Base-by-base conservation (phyloP, 2,113 vertebrate species). In the Tautogolabrus adspersus region DNA sequence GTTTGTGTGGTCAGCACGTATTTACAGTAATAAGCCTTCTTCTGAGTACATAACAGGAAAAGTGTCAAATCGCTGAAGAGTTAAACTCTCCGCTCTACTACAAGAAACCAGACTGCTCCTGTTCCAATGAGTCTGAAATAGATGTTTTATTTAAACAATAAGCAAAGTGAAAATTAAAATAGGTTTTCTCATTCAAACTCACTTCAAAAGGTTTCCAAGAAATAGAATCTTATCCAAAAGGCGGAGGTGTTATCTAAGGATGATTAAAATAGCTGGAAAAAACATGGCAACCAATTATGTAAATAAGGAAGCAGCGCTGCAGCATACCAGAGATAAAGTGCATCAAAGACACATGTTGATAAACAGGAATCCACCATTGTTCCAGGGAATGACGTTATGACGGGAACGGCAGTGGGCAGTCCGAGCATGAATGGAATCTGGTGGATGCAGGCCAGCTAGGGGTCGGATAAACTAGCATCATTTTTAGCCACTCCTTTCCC, bases 361-460 rank as follows among this genome's bases (percentile, higher is more conserved):
- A 91, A 92, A 91, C 92, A 92, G 92, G 92, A 92, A 91, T 92
- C 84, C 67, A 83, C 88, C 85, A 91, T 91, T 93, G 92, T 93
- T 93, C 87, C 80, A 77, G n/a, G 79, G 85, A 89, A 88, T 76
- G 87, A 90, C 63, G 77, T 67, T 75, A 73, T 40, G 42, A 85
- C 84, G 83, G 82, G 81, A 91, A 73, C 60, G 58, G 79, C 80
- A 22, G 89, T 87, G 85, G 88, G 90, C 78, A 83, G 88, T 77
- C 80, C 51, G n/a, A 87, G 90, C 84, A 90, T 58, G 88, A 88
- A 69, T 79, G 90, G 89, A 92, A 93, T 93, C 68, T 37, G 44
- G 71, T 88, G 89, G 84, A 89, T 30, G 77, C 44, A 30, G 51
- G 85, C 92, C 84, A 91, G 74, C 66, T 54, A 70, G 42, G 63